phyloP scores from a whole-genome alignment of 2,888 invertebrate species.

The Rhorus exstirpatorius region DNA sequence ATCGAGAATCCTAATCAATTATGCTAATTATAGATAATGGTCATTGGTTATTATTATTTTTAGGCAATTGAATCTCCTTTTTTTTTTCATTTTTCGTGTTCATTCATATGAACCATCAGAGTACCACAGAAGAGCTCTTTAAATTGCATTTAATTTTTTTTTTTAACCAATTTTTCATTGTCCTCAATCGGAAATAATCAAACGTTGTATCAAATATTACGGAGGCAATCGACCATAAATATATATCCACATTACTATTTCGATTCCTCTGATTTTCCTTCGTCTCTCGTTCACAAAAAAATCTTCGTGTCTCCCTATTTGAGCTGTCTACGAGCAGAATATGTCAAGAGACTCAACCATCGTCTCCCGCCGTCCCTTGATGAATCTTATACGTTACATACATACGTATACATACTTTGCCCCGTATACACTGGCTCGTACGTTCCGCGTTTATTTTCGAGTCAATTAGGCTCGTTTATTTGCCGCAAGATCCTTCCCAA shows the following conservation, averaged over 20 bases:
- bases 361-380: conserved; percentile 52
- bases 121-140: no score
- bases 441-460: conserved; percentile 83
- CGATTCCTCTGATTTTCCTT: conserved; percentile 50
- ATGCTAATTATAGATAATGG: no score
- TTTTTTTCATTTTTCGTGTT: conserved; percentile 49
- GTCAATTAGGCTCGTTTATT: conserved; percentile 85
- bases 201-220: no score
- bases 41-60: no score
- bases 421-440: conserved; percentile 39
- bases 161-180: neutral
- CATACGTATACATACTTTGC: conserved; percentile 41
- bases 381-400: conserved; percentile 9
- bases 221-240: conserved; percentile 19
- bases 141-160: no score
- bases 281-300: conserved; percentile 57
- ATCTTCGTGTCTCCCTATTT: neutral
- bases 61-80: neutral
- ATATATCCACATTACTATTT: conserved; percentile 6
- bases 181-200: no score
- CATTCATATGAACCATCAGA: no score
- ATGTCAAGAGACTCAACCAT: conserved; percentile 46
- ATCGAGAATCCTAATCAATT: no score
- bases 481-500: conserved; percentile 81
- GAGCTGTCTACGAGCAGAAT: neutral